Conservation (phyloP, 1,140 invertebrate species). For the Drosophila elegans region DNA sequence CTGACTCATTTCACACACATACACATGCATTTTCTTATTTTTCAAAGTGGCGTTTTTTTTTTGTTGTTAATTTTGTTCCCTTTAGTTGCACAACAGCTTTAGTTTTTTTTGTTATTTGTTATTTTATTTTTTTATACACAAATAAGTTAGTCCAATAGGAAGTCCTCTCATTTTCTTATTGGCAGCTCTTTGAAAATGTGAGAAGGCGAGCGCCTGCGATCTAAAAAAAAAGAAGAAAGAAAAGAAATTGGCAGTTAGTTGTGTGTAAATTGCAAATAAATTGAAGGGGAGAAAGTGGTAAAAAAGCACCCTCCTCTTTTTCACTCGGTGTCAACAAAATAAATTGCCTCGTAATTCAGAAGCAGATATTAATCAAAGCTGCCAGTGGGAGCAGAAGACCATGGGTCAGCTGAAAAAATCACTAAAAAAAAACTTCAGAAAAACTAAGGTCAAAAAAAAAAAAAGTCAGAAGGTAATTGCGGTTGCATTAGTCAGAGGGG, state of each 20-base stretch:
- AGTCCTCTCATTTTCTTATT: constrained; percentile 26
- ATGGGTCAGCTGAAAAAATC: constrained; percentile 31
- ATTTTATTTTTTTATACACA: background rate
- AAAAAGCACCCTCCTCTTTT: background rate
- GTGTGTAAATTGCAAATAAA: constrained; percentile 38
- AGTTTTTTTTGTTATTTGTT: constrained; percentile 12
- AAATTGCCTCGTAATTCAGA: constrained; percentile 47
- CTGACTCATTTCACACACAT: constrained; percentile 23
- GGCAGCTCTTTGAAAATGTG: constrained; percentile 34
- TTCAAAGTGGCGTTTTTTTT: constrained; percentile 19
- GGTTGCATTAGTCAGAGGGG: constrained; percentile 31
- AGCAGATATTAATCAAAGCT: constrained; percentile 53
- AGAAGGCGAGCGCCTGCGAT: constrained; percentile 21
- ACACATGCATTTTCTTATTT: constrained; percentile 9
- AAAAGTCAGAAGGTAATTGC: constrained; percentile 3
- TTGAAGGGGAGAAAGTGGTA: background rate
- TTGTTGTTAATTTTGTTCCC: constrained; percentile 1
- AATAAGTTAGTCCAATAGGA: constrained; percentile 17
- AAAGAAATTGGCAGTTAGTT: constrained; percentile 35
- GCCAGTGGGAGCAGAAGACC: constrained; percentile 3
- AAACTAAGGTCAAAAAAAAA: constrained; percentile 10
- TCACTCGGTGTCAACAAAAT: constrained; percentile 31
- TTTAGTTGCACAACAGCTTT: constrained; percentile 33
- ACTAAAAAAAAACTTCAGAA: constrained; percentile 2
- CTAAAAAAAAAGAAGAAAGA: constrained; percentile 5